A percentile compares a stretch with the other conserved stretches of the same genome.
Evolutionary conservation across 2,797 vertebrate genomes (phyloP).

Genomic region (Neoniphon sammara): DNA sequence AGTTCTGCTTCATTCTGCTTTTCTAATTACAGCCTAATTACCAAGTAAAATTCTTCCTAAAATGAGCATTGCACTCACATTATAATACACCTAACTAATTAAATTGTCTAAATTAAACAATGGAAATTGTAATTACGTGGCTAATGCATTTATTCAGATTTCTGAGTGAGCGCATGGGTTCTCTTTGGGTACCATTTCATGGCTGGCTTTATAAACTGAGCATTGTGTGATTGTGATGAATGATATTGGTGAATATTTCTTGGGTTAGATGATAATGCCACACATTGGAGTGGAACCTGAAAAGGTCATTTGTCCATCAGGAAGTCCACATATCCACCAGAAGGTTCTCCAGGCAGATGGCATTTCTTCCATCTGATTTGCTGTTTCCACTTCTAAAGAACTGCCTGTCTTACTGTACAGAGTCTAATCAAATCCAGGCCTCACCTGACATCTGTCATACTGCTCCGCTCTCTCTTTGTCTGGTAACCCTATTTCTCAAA

Average conservation of each 20-base stretch:
- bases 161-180: conserved; percentile 9
- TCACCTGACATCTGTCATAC: conserved; percentile 19
- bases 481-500: conserved; percentile 11
- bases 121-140: conserved; percentile 68
- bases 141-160: conserved; percentile 54
- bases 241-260: conserved; percentile 1
- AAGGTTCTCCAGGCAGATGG: conserved; percentile 16
- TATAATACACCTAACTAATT: conserved; percentile 74
- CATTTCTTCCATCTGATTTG: conserved; percentile 26
- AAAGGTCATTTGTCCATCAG: conserved; percentile 39
- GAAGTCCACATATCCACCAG: conserved; percentile 12
- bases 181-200: conserved; percentile 5
- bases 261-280: conserved; percentile 6
- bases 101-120: conserved; percentile 69
- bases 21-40: conserved; percentile 79
- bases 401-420: background rate
- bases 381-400: conserved; percentile 19
- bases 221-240: conserved; percentile 13
- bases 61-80: conserved; percentile 64
- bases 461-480: background rate
- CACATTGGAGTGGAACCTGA: conserved; percentile 1
- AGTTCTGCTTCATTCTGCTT: conserved; percentile 72
- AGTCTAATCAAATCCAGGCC: conserved; percentile 34
- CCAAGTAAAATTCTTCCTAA: conserved; percentile 72
- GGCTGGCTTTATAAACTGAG: conserved; percentile 14